Base-by-base conservation (phyloP, 2,888 invertebrate species). In the Andrena bicolor region DNA sequence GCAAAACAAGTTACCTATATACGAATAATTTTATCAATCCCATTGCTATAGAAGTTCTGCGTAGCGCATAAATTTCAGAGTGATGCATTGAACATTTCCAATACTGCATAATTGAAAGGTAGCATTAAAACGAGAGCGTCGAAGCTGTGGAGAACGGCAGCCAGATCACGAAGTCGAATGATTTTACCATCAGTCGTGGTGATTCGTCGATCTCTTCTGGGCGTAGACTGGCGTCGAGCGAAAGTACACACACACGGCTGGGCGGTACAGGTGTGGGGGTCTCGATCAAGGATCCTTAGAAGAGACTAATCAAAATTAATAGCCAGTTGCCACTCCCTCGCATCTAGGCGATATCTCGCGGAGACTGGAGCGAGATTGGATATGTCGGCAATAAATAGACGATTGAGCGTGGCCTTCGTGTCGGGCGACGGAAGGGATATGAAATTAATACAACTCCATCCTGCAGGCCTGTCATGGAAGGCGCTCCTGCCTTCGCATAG, bases 381-480 rank as follows among this genome's bases (percentile, higher is more conserved):
- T 88, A 90, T 90, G 86, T 88, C 83, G 91, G 92, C 90, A 93
- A 93, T 93, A 93, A 93, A 93, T 93, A 91, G 93, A 92, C 91
- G 93, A 94, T 93, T 92, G 93, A 92, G 83, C 83, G 82, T 64
- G 82, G 82, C 77, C 88, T 83, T 86, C 82, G 83, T 86, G 88
- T 87, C 89, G 83, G 88, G 89, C 88, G 86, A 80, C 91, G 92
- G 91, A 91, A 92, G 93, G 93, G 92, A 93, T 93, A 93, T 93
- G 93, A 93, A 93, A 93, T 93, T 93, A 93, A 93, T 93, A 93
- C 92, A 92, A 92, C 90, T 91, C 90, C 85, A 90, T 90, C 90
- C 89, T 87, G 86, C 87, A 87, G 89, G 87, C 86, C 86, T 88
- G 89, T 88, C 84, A 73, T 85, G 76, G 78, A 84, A 84, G 87